Percentiles rank a stretch among this genome's conserved stretches.
Conservation (phyloP, 2,113 vertebrate genomes). For the Oenanthe oenanthe region DNA sequence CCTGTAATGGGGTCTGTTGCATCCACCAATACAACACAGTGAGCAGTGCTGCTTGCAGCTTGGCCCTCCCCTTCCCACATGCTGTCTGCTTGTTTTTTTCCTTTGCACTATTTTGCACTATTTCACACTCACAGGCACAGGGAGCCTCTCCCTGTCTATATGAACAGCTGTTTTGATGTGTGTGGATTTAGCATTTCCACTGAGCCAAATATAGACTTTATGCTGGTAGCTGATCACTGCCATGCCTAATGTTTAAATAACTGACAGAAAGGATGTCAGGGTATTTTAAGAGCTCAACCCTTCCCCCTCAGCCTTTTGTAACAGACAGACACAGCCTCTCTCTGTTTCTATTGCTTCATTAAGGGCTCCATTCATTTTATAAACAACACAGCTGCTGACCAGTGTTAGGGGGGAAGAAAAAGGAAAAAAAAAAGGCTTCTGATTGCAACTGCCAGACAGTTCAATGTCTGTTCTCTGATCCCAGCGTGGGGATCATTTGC, state of each 20-base stretch:
- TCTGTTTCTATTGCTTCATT: conserved; percentile 54
- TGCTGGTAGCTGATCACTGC: not conserved
- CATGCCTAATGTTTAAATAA: conserved; percentile 16
- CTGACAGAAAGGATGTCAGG: conserved; percentile 17
- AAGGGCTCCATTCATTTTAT: conserved; percentile 60
- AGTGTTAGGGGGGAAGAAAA: not conserved
- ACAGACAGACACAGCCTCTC: conserved; percentile 18
- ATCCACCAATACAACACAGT: not conserved
- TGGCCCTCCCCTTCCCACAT: not conserved
- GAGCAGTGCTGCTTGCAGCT: not conserved
- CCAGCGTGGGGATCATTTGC: not conserved
- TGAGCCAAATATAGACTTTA: not conserved
- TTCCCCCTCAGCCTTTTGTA: conserved; percentile 19
- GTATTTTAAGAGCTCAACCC: conserved; percentile 29
- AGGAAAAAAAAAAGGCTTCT: not conserved
- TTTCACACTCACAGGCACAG: not conserved
- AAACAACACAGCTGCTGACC: conserved; percentile 61
- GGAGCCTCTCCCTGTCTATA: not conserved
- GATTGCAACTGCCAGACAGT: conserved; percentile 14
- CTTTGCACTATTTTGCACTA: not conserved
- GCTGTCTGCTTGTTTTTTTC: not conserved
- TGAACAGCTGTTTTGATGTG: conserved; percentile 4
- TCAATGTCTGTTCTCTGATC: conserved; percentile 2
- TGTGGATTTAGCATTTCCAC: not conserved
- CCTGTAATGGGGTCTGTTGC: not conserved